Percentiles rank a stretch among this genome's conserved stretches.
Evolutionary conservation across 2,797 vertebrate genomes (phyloP).

Genomic region (Todus mexicanus): DNA sequence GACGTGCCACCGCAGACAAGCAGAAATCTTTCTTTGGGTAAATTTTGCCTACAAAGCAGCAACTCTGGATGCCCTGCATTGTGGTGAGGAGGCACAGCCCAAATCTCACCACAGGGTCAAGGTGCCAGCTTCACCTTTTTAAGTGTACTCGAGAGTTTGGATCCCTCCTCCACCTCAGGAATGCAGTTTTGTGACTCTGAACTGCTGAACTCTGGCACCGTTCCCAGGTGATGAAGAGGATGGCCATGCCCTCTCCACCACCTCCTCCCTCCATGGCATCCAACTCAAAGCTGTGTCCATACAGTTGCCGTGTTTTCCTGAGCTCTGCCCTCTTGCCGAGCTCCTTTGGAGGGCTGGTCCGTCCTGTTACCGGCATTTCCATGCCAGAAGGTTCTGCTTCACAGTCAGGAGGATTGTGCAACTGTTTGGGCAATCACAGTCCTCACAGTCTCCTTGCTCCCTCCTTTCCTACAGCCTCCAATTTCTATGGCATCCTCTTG

Average conservation of each 20-base stretch:
- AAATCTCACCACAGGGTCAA: background rate
- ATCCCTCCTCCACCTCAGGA: background rate
- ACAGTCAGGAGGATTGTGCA: background rate
- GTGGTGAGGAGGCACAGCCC: background rate
- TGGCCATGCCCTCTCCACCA: background rate
- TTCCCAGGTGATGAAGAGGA: background rate
- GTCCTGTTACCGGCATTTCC: background rate
- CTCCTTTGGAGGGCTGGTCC: background rate
- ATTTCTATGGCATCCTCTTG: background rate
- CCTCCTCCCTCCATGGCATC: background rate
- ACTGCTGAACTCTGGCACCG: background rate
- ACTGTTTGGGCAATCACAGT: background rate
- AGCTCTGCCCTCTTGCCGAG: background rate
- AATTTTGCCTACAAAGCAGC: background rate
- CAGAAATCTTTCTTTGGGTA: background rate
- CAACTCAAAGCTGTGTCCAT: background rate
- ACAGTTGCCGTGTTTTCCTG: background rate
- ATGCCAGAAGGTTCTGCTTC: background rate
- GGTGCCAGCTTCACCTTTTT: background rate
- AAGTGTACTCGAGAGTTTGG: accelerated
- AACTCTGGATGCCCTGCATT: background rate
- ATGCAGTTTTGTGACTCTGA: background rate
- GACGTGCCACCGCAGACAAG: background rate
- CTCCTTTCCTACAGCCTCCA: background rate
- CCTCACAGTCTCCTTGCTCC: background rate